Percentiles rank a stretch among this genome's conserved stretches.
phyloP scores from a whole-genome alignment of 2,113 vertebrate genomes.

The Pluvianellus socialis region DNA sequence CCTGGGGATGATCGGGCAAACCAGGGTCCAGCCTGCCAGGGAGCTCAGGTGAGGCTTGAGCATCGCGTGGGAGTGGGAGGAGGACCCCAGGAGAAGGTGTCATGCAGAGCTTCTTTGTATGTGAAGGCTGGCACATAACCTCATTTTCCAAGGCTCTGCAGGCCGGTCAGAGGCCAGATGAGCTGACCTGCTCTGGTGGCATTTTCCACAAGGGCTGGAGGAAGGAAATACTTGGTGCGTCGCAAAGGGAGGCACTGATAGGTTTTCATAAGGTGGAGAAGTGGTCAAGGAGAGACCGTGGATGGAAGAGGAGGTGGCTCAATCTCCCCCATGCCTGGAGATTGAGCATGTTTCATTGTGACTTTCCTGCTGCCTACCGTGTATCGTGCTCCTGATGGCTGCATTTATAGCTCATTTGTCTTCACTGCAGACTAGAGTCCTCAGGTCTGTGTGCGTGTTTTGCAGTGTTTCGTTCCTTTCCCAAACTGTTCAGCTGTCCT shows the following conservation, averaged over 20 bases:
- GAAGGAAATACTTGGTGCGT: not conserved
- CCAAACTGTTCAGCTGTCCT: not conserved
- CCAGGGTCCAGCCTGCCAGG: accelerated
- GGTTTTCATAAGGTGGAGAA: not conserved
- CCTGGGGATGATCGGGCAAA: accelerated
- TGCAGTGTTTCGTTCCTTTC: not conserved
- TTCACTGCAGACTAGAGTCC: not conserved
- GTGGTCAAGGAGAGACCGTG: not conserved
- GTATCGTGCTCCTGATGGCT: not conserved
- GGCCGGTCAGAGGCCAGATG: not conserved
- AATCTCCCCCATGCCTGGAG: not conserved
- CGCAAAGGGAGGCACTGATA: not conserved
- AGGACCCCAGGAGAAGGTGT: not conserved
- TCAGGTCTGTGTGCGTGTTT: not conserved
- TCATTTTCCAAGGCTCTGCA: not conserved
- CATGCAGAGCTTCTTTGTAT: not conserved
- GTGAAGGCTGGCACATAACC: not conserved
- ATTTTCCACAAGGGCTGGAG: not conserved
- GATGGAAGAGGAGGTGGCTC: not conserved
- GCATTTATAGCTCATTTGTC: not conserved
- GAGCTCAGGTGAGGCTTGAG: not conserved
- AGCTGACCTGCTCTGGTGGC: not conserved
- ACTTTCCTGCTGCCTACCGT: not conserved
- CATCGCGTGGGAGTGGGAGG: accelerated
- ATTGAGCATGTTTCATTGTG: not conserved